Base-by-base conservation (phyloP, 2,888 invertebrate species). In the Abrostola triplasia region DNA sequence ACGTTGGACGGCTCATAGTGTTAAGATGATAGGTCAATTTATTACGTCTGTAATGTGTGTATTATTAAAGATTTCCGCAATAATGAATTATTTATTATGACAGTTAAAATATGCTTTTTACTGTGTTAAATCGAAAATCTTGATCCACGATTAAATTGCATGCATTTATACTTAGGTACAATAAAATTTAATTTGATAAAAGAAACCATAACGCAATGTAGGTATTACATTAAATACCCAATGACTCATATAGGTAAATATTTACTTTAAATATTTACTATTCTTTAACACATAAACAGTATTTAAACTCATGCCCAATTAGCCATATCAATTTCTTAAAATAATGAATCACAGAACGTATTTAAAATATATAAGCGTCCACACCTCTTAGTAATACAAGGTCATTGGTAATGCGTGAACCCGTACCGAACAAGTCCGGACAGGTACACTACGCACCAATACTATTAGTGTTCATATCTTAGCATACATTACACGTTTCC, bases 361-460 rank as follows among this genome's bases (percentile, higher is more conserved):
- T 70, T 59, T 57, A 64, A 64, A 63, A 71, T 59, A 54, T 76
- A 65, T 67, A 77, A 61, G 73, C 59, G 73, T 70, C 64, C 80
- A 69, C 68, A 67, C 77, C 75, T 69, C 68, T 62, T 73, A 70
- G 55, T 52, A 41, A 10, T 52, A 56, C 63, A 66, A 63, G 65
- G 76, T 73, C 82, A 74, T 81, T 77, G 71, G 77, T 61, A 55
- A 79, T 80, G 82, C 81, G 80, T 87, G 81, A 82, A 78, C 74
- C 76, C 10, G 44, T 74, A 70, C 67, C 54, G 42, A 74, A 81
- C 91, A 89, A 77, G 90, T 90, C 76, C 50, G 64, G 73, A 90
- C 90, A 89, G 73, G 88, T 86, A 84, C 36, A 41, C 55, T 56
- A 60, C 73, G 57, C 57, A 58, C 60, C 47, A 54, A 47, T 40